Percentiles rank a stretch among this genome's conserved stretches.
Conservation (phyloP, 1,140 invertebrate species). For the Aphaenogaster floridana region DNA sequence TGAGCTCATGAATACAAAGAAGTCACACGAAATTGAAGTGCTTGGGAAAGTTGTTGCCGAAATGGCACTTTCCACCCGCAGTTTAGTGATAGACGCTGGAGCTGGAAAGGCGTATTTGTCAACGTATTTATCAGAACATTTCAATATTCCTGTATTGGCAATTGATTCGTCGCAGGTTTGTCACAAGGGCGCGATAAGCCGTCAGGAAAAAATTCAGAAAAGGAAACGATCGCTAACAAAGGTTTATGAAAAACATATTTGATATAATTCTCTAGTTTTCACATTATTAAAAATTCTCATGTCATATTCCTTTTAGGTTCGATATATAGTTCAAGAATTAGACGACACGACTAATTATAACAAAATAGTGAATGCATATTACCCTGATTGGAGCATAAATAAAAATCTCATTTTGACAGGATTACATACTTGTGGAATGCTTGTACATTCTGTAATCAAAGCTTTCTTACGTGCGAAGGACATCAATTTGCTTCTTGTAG, state of each 20-base stretch:
- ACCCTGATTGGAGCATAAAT: constrained; percentile 79
- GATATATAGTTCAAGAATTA: constrained; percentile 79
- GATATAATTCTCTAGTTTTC: neutral
- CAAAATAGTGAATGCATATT: constrained; percentile 86
- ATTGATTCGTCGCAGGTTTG: constrained; percentile 91
- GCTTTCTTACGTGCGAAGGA: constrained; percentile 89
- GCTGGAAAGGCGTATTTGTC: constrained; percentile 95
- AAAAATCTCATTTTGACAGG: constrained; percentile 89
- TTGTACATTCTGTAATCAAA: constrained; percentile 91
- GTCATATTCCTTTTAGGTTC: constrained; percentile 76
- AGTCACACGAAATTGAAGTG: constrained; percentile 93
- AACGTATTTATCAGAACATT: constrained; percentile 90
- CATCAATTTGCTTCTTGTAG: constrained; percentile 91
- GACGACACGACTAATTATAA: constrained; percentile 86
- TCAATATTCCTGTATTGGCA: constrained; percentile 91
- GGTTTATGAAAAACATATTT: constrained; percentile 23
- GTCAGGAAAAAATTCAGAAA: constrained; percentile 87
- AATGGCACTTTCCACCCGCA: constrained; percentile 70
- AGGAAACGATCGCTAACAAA: constrained; percentile 43
- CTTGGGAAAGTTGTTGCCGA: constrained; percentile 84
- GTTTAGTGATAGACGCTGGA: constrained; percentile 92
- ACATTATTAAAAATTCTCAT: constrained; percentile 11
- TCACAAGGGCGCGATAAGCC: constrained; percentile 89
- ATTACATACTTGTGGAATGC: constrained; percentile 96
- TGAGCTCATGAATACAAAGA: constrained; percentile 93